Conservation (phyloP, 2,888 invertebrate species). For the Sisyra nigra region DNA sequence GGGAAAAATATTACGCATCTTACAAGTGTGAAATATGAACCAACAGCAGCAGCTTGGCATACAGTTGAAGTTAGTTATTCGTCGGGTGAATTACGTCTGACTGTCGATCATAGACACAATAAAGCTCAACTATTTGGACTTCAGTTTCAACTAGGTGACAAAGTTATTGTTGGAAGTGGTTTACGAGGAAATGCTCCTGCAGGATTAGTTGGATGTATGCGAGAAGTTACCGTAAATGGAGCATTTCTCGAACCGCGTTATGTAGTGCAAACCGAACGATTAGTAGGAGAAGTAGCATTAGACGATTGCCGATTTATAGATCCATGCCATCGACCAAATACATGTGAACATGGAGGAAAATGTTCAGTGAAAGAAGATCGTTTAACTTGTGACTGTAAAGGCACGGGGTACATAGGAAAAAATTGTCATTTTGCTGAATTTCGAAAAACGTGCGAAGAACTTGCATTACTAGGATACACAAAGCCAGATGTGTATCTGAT, state of each 20-base stretch:
- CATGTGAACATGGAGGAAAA: slow-evolving; percentile 82
- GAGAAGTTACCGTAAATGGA: slow-evolving; percentile 74
- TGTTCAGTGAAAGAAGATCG: slow-evolving; percentile 80
- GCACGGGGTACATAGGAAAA: slow-evolving; percentile 82
- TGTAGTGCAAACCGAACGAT: slow-evolving; percentile 65
- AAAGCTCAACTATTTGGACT: slow-evolving; percentile 26
- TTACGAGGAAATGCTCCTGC: slow-evolving; percentile 44
- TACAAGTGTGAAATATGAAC: slow-evolving; percentile 66
- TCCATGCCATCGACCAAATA: slow-evolving; percentile 76
- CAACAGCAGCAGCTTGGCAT: slow-evolving; percentile 65
- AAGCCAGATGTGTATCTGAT: slow-evolving; percentile 83
- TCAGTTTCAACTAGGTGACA: slow-evolving; percentile 27
- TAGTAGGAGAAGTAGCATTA: slow-evolving; percentile 76
- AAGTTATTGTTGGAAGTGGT: slow-evolving; percentile 60
- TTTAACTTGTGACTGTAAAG: slow-evolving; percentile 78
- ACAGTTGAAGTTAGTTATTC: slow-evolving; percentile 63
- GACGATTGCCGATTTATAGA: slow-evolving; percentile 84
- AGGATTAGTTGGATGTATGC: slow-evolving; percentile 83
- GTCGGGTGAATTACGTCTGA: slow-evolving; percentile 54
- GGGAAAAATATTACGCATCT: slow-evolving; percentile 62
- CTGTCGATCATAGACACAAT: slow-evolving; percentile 60
- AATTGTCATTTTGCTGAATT: slow-evolving; percentile 90
- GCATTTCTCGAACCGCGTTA: slow-evolving; percentile 53
- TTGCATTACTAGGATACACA: slow-evolving; percentile 70
- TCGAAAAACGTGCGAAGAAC: slow-evolving; percentile 81